phyloP scores from a whole-genome alignment of 2,888 invertebrate genomes.

The Agrochola lychnidis region DNA sequence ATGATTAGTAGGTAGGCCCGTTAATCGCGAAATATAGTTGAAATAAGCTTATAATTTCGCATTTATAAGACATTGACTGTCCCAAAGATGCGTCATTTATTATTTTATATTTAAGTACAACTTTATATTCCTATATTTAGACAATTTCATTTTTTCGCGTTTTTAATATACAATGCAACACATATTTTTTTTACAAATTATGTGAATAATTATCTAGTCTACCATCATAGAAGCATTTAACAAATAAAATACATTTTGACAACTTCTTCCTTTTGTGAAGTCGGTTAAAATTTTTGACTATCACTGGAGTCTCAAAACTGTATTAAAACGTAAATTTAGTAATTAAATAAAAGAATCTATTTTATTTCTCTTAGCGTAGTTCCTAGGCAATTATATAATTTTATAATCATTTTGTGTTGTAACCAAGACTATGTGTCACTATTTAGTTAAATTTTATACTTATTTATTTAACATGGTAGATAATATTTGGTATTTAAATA shows the following conservation, averaged over 20 bases:
- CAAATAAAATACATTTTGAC: not conserved
- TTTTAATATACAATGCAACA: constrained; percentile 5
- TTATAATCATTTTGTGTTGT: constrained; percentile 18
- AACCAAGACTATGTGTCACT: constrained; percentile 6
- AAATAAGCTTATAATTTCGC: not conserved
- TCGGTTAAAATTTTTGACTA: not conserved
- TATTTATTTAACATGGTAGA: constrained; percentile 26
- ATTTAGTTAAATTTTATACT: constrained; percentile 21
- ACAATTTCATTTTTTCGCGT: constrained; percentile 11
- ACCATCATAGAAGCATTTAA: constrained; percentile 26
- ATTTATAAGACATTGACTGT: constrained; percentile 3
- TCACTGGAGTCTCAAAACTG: not conserved
- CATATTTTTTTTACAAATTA: not conserved
- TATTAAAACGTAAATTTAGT: constrained; percentile 29
- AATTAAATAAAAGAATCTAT: not conserved
- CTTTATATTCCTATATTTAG: constrained; percentile 25
- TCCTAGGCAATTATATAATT: constrained; percentile 29
- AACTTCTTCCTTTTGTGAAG: not conserved
- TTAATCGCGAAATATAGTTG: constrained; percentile 16
- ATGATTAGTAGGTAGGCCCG: constrained; percentile 35
- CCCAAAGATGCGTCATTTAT: not conserved
- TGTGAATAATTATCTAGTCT: constrained; percentile 45
- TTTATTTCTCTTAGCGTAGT: constrained; percentile 12
- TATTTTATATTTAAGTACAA: constrained; percentile 46
- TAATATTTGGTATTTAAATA: constrained; percentile 22